Conservation (phyloP, 2,113 vertebrate genomes). For the Nothocercus nigrocapillus region DNA sequence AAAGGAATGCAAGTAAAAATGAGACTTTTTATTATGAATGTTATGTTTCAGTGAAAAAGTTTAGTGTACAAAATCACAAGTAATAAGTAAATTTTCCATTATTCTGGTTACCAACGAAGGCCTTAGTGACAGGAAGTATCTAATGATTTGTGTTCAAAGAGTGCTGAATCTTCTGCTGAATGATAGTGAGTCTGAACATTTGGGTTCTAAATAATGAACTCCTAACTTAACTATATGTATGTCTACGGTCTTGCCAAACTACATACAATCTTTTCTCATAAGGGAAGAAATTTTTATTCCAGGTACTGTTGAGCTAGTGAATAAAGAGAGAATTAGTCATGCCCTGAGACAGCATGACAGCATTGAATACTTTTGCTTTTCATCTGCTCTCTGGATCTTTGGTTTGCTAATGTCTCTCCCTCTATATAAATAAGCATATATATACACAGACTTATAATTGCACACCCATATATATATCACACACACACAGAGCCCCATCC, state of each 20-base stretch:
- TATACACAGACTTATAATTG: not conserved
- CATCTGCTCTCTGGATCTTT: not conserved
- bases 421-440: fast-evolving
- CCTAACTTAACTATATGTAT: not conserved
- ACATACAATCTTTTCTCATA: not conserved
- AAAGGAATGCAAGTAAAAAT: not conserved
- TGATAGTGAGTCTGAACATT: not conserved
- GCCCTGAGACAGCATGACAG: not conserved
- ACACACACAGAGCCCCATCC: not conserved
- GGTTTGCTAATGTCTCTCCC: fast-evolving
- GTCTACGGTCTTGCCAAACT: not conserved
- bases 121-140: not conserved
- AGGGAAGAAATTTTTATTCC: not conserved
- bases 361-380: not conserved
- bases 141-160: not conserved
- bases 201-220: not conserved
- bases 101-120: not conserved
- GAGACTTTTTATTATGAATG: not conserved
- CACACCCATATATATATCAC: not conserved
- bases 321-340: not conserved
- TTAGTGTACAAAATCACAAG: not conserved
- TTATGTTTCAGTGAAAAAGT: not conserved
- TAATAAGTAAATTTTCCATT: not conserved
- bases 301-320: not conserved
- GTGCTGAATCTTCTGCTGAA: not conserved